Base-by-base conservation (phyloP, 2,888 invertebrate genomes). In the Andrena camellia region DNA sequence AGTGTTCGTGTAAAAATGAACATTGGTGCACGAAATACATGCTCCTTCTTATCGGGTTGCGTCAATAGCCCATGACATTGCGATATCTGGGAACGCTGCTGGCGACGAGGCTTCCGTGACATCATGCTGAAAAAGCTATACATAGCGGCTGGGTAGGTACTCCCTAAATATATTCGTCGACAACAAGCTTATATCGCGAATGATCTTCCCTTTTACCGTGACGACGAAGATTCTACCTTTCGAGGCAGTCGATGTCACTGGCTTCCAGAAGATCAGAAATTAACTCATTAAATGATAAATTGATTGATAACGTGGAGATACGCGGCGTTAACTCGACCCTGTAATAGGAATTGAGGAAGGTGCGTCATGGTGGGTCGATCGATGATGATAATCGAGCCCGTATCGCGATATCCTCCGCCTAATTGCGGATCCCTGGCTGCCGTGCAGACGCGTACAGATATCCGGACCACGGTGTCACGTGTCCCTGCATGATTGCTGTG, bases 331-430 rank as follows among this genome's bases (percentile, higher is more conserved):
- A 42, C 42, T 42, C 42, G 42, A 17, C 42, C 42, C 42, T 42
- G 42, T 42, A 50, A 35, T 20, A 48, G 73, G 48, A 75, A 69
- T 85, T 72, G 78, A 66, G 48, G 63, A 62, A 64, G 73, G 52
- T 50, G 23, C 42, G 31, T 60, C 52, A 71, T 23, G 69, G 50
- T 48, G 50, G 57, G 50, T 48, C 66, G 83, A 81, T 85, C 85
- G 85, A 85, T 80, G 59, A 80, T 64, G 64, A 80, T 85, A 83
- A 83, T 83, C 83, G 52, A 74, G 71, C 83, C 83, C 85, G 77
- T 81, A 85, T 83, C 74, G 69, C 42, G 23, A 31, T 66, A 81
- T 83, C 77, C 80, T 83, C 72, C 74, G 83, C 57, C 71, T 85
- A 83, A 83, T 85, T 83, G 68, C 72, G 68, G 54, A 68, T 62